A percentile compares a stretch with the other conserved stretches of the same genome.
These are phyloP conservation scores for Melitaea cinxia DNA, from an alignment of 1,140 invertebrate species.

Conservation along the genomic window DNA sequence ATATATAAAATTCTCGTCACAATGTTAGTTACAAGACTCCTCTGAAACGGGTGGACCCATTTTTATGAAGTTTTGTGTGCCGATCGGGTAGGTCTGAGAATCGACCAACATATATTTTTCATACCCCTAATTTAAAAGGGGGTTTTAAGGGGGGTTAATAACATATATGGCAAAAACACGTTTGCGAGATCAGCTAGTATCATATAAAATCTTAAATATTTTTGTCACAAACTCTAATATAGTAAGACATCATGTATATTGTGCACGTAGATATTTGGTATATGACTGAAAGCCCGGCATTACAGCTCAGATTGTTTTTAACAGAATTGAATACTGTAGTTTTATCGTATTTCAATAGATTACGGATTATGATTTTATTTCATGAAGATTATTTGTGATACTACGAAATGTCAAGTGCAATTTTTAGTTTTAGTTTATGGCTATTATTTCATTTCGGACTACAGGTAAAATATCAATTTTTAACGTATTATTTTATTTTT, in stretches of 20 bases:
- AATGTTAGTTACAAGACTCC: too few species aligned
- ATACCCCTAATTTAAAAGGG: too few species aligned
- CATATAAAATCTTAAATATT: too few species aligned
- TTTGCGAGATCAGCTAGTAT: too few species aligned
- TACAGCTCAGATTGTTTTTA: conserved; percentile 26
- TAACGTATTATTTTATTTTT: too few species aligned
- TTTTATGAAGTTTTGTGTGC: too few species aligned
- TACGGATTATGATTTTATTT: background rate
- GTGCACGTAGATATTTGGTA: background rate
- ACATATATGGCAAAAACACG: too few species aligned
- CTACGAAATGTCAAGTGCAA: conserved; percentile 8
- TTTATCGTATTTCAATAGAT: conserved; percentile 15
- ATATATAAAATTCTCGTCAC: too few species aligned
- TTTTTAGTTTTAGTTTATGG: conserved; percentile 18
- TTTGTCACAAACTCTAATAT: background rate
- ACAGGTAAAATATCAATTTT: conserved; percentile 14
- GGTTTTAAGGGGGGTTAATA: too few species aligned
- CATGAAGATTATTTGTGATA: conserved; percentile 13
- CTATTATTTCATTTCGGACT: conserved; percentile 19
- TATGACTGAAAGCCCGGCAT: conserved; percentile 10
- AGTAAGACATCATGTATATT: conserved; percentile 9
- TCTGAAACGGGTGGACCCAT: too few species aligned
- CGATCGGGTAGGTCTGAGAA: too few species aligned
- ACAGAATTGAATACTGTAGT: conserved; percentile 7
- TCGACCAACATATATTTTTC: too few species aligned